Evolutionary conservation across 2,888 invertebrate species (phyloP), one percentile per base, ranked within the genome.

Genomic region (Apotomis turbidana): DNA sequence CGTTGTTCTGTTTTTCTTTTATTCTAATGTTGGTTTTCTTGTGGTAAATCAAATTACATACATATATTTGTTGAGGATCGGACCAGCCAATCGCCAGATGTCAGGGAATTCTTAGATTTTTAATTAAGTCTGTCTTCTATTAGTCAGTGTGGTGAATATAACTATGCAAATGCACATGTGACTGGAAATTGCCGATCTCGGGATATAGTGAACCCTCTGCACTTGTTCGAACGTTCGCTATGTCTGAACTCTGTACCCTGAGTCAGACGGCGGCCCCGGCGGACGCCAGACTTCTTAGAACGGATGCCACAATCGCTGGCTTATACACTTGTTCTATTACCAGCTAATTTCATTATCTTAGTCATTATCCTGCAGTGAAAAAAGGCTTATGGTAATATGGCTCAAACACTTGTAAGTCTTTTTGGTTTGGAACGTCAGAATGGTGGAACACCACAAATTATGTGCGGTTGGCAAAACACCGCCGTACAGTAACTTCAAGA

Each of bases 181-280:
- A 36, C 12, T 58, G 57, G 57, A 13, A 5, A 62, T 9, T 5
- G 5, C 15, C 4, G 59, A 61, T 46, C 12, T 5, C 49, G 27
- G 27, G 27, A 5, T 58, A 36, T 44, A 59, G 15, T 9, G 10
- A 10, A 49, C 15, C 46, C n/a, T 36, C 8, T 13, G 41, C 13
- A 44, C 57, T 36, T 5, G n/a, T 13, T 41, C 5, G 6, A 4
- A 41, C 6, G 41, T 6, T 66, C 68, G 12, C 54, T 49, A 36
- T n/a, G 10, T 1, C 10, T 68, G 73, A 72, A 63, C 66, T 49
- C 12, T 80, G 79, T 77, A 78, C 81, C 77, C 64, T 79, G 78
- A 78, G 64, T 71, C 68, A 66, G 67, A 52, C 54, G 60, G 27
- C 59, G 15, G 55, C 49, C 49, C 49, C 52, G 59, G 36, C 75